Evolutionary conservation across 2,888 invertebrate species (phyloP).

Genomic region (Tipula lateralis): DNA sequence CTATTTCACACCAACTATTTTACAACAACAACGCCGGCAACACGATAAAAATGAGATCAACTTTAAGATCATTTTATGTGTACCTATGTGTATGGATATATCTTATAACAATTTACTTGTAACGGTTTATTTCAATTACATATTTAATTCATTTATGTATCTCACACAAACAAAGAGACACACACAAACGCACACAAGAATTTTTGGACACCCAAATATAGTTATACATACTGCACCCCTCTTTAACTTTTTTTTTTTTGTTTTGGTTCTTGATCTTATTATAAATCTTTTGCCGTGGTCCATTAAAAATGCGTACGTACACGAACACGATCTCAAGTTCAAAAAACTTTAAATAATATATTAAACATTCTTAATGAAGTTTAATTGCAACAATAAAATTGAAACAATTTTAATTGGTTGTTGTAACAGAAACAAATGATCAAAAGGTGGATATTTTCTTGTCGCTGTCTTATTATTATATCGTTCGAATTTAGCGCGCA

Average conservation of each 20-base stretch:
- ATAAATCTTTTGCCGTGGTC: neutral
- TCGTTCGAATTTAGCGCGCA: neutral
- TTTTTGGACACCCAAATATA: neutral
- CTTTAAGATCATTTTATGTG: neutral
- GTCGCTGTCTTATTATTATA: no score
- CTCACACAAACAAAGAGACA: neutral
- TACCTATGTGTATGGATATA: neutral
- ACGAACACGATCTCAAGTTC: neutral
- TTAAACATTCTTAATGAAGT: constrained; percentile 1
- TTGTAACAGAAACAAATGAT: neutral
- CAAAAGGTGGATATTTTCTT: neutral
- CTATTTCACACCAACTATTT: constrained; percentile 9
- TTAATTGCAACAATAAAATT: constrained; percentile 19
- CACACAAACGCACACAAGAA: neutral
- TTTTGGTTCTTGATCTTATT: constrained; percentile 11
- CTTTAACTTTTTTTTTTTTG: neutral
- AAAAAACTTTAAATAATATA: neutral
- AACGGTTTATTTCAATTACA: neutral
- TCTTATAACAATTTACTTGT: neutral
- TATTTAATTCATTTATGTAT: neutral
- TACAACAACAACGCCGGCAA: neutral
- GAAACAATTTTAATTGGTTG: constrained; percentile 19
- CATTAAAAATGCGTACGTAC: neutral
- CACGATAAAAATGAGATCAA: neutral
- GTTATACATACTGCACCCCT: neutral